Evolutionary conservation across 2,113 vertebrate genomes (phyloP), one percentile per base, ranked within the genome.

Genomic region (Gnathonemus longibarbis): DNA sequence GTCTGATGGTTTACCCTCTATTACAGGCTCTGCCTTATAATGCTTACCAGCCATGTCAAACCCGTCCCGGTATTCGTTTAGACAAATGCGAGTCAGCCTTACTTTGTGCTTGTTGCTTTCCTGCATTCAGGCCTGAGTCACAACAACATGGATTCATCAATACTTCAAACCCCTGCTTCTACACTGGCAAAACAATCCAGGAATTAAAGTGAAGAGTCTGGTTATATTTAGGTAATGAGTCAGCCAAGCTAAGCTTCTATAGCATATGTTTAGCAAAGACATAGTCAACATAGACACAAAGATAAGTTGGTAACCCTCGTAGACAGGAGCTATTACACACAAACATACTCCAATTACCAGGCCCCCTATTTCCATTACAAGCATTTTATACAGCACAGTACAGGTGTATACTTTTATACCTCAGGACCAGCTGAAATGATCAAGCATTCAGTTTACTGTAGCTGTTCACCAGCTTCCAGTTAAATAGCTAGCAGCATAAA

Each of bases 121-220:
- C 70, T 15, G n/a, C 31, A 39, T 77, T 66, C 58, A 27, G 58
- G 9, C 58, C 58, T 27, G 58, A 66, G 58, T 66, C 58, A 66
- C 58, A 66, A 24, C 0, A 58, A 66, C 58, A 66, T 27, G 58
- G n/a, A 66, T 66, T 66, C 17, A 77, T 77, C 27, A 77, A 66
- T 91, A 88, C 92, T 89, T 77, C 27, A 86, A 77, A 31, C 70
- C 13, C 31, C 31, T 39, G 70, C 70, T 77, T 17, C 31, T 31
- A 39, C 70, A 77, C 31, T 77, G n/a, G 31, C 31, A 77, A 77
- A 77, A 31, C 13, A 31, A 66, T 66, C 58, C 24, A 66, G 21
- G 58, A 66, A 27, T 66, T 66, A 66, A 66, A 66, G 58, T 66
- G 58, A 70, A 70, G 74, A 42, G 5, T 80, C 15, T 19, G 35